Evolutionary conservation across 2,797 vertebrate genomes (phyloP), one percentile per base, ranked within the genome.

Genomic region (Simalia tracyae): DNA sequence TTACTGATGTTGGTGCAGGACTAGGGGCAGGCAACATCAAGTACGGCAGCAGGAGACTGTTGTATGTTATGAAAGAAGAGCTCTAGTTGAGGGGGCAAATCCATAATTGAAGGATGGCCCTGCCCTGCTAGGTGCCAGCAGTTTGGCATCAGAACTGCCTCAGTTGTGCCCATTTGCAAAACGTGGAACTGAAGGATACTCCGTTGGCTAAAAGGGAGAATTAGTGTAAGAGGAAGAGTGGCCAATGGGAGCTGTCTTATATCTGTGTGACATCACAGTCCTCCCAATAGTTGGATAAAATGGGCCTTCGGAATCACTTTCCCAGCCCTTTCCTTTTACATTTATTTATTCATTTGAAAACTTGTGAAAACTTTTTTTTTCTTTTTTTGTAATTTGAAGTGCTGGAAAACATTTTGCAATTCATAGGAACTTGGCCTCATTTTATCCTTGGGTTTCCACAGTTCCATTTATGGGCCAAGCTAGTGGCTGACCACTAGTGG

Each of bases 291-390:
- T 42, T 7, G 31, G 22, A 12, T n/a, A 4, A 46, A 46, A 24
- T 6, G 50, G 50, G 50, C 50, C 72, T 81, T 81, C 36, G 10
- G 17, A 81, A 8, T 22, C 17, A 84, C 91, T 26, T 63, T 24
- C 26, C 89, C 56, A 46, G 2, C 59, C 14, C 0, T 46, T 85
- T 26, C 31, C 19, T 26, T 28, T 19, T 64, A 15, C 64, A 84
- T 89, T 66, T 90, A 88, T 90, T 92, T 90, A 56, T 90, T 92
- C 88, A 56, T 64, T 72, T 84, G 85, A 81, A 46, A 46, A 66
- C 24, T 11, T 87, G 68, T n/a, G 85, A 90, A 63, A 22, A 81
- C 72, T 81, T 46, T 46, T 4, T 46, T 3, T 72, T 4, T 72
- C 22, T 3, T 72, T 46, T 36, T 42, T 81, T 81, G 9, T 46